Evolutionary conservation across 2,888 invertebrate genomes (phyloP).

Genomic region (Heliothis peltigera): DNA sequence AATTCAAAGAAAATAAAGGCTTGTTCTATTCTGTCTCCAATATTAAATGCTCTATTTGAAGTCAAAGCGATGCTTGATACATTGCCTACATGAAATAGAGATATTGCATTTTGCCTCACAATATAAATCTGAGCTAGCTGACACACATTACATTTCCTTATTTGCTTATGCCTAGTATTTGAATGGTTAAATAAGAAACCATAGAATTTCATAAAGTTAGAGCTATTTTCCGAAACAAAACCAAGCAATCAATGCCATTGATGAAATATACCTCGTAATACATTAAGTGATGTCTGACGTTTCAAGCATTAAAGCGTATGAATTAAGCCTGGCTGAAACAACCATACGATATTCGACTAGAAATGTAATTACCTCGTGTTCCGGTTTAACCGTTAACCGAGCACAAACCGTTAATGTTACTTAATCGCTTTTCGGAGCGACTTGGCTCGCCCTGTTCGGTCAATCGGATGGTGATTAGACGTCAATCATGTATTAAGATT

Average conservation of each 20-base stretch:
- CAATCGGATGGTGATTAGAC: conserved; percentile 48
- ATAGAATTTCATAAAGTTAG: not conserved
- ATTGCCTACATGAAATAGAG: conserved; percentile 20
- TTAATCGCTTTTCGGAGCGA: conserved; percentile 65
- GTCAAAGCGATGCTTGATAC: not conserved
- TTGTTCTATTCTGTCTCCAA: no score
- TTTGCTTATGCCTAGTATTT: conserved; percentile 4
- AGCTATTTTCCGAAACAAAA: conserved; percentile 8
- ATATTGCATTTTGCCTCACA: conserved; percentile 4
- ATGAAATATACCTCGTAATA: conserved; percentile 4
- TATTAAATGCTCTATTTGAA: not conserved
- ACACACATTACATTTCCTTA: conserved; percentile 15
- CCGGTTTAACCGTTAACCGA: conserved; percentile 76
- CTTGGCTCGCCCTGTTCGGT: conserved; percentile 44
- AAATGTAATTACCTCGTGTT: conserved; percentile 72
- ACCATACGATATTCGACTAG: conserved; percentile 69
- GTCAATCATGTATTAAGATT: conserved; percentile 52
- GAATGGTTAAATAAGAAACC: not conserved
- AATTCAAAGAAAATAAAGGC: no score
- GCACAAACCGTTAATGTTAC: conserved; percentile 69
- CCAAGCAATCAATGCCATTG: conserved; percentile 1
- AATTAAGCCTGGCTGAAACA: conserved; percentile 69
- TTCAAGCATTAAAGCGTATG: conserved; percentile 70
- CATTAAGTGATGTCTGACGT: conserved; percentile 51
- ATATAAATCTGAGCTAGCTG: conserved; percentile 28